Conservation (phyloP, 1,140 invertebrate species). For the Cotesia typhae region DNA sequence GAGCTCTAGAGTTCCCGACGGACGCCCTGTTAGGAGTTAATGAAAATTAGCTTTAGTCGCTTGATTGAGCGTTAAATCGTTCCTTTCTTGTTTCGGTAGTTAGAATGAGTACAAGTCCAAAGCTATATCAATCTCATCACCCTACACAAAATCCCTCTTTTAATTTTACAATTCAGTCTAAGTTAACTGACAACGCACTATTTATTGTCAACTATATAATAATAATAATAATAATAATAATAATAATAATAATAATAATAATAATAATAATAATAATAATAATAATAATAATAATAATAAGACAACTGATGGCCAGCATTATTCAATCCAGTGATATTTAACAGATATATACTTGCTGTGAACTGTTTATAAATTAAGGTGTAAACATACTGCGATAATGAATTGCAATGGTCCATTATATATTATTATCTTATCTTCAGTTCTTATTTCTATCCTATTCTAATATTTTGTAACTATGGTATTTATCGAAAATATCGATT, state of each 20-base stretch:
- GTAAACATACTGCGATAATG: conserved; percentile 63
- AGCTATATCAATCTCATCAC: conserved; percentile 14
- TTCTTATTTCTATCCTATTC: too few species aligned
- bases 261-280: conserved; percentile 26
- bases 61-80: conserved; percentile 67
- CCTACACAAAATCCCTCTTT: not conserved
- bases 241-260: conserved; percentile 40
- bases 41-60: conserved; percentile 67
- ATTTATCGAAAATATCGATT: too few species aligned
- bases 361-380: conserved; percentile 63
- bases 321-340: conserved; percentile 46
- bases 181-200: conserved; percentile 16
- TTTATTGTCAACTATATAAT: conserved; percentile 34
- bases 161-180: not conserved
- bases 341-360: conserved; percentile 53
- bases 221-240: conserved; percentile 47
- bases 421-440: too few species aligned
- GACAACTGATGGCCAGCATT: too few species aligned
- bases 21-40: conserved; percentile 63
- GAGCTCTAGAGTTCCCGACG: conserved; percentile 22
- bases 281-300: too few species aligned
- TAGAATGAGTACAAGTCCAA: not conserved
- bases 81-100: conserved; percentile 60
- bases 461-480: too few species aligned
- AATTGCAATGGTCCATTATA: conserved; percentile 59